These are phyloP conservation scores for Chrysodeixis includens DNA, from an alignment of 2,888 invertebrate species.

Conservation along the genomic window DNA sequence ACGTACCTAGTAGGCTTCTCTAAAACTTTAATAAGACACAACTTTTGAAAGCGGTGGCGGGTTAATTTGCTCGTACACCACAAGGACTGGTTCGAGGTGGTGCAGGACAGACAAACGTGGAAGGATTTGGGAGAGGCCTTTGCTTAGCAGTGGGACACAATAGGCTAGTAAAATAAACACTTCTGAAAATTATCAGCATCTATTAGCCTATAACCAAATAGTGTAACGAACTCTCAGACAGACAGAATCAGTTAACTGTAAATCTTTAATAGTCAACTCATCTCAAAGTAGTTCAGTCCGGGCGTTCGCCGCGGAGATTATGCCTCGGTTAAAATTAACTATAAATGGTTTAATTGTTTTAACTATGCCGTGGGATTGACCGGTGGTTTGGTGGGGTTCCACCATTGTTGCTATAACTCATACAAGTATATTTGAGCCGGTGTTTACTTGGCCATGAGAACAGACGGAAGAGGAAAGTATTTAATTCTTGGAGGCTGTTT, in stretches of 20 bases:
- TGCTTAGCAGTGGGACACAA: no score
- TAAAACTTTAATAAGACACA: no score
- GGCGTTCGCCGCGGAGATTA: background rate
- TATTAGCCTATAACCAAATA: background rate
- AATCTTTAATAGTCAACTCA: background rate
- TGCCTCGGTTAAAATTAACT: background rate
- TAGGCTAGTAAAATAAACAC: no score
- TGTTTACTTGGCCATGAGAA: no score
- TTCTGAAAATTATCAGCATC: no score
- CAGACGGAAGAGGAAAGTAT: background rate
- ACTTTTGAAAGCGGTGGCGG: no score
- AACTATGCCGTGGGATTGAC: slow-evolving; percentile 16
- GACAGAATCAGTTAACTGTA: background rate
- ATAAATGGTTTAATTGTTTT: slow-evolving; percentile 15
- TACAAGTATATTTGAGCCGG: background rate
- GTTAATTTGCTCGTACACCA: no score
- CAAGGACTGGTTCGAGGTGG: no score
- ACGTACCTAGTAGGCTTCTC: background rate
- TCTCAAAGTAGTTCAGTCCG: slow-evolving; percentile 1
- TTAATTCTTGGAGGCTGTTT: background rate
- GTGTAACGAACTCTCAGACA: background rate
- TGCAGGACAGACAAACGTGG: no score
- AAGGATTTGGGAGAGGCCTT: no score
- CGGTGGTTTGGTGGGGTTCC: background rate
- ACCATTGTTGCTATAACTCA: background rate